A percentile compares a stretch with the other conserved stretches of the same genome.
Conservation (phyloP, 2,888 invertebrate species). For the Drosophila gaucha region DNA sequence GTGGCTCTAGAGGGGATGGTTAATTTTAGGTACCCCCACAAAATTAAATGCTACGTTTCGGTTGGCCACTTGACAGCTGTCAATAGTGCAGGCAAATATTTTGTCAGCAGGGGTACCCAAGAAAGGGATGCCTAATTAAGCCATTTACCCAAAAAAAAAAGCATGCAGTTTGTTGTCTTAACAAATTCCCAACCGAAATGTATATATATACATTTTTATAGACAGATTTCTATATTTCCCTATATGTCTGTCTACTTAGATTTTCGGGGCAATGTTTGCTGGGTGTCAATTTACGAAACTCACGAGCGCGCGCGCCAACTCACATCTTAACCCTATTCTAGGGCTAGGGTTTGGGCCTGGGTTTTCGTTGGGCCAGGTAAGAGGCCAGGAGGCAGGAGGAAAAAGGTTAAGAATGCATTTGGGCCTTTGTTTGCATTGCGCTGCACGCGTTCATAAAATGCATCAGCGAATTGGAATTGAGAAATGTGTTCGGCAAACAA, state of each 20-base stretch:
- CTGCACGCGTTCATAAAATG: slow-evolving; percentile 80
- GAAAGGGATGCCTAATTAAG: slow-evolving; percentile 66
- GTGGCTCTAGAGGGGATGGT: neutral
- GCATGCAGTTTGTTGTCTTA: slow-evolving; percentile 63
- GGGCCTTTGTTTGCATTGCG: slow-evolving; percentile 62
- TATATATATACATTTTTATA: neutral
- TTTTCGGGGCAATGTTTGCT: slow-evolving; percentile 52
- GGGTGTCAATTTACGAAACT: slow-evolving; percentile 61
- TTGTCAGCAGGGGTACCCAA: slow-evolving; percentile 54
- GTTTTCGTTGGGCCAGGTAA: slow-evolving; percentile 51
- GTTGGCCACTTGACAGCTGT: slow-evolving; percentile 76
- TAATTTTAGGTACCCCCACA: slow-evolving; percentile 11
- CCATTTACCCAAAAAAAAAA: slow-evolving; percentile 56
- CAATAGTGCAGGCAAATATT: slow-evolving; percentile 74
- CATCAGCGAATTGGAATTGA: slow-evolving; percentile 78
- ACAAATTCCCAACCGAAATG: slow-evolving; percentile 55
- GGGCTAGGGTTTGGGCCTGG: slow-evolving; percentile 6
- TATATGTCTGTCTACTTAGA: slow-evolving; percentile 13
- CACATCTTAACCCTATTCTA: slow-evolving; percentile 63
- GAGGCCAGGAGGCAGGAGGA: slow-evolving; percentile 19
- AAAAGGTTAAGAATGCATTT: slow-evolving; percentile 75
- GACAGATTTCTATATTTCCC: neutral
- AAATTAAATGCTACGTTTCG: slow-evolving; percentile 67
- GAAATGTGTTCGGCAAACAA: slow-evolving; percentile 76
- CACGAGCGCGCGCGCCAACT: slow-evolving; percentile 58